Percentiles rank a stretch among this genome's conserved stretches.
These are phyloP conservation scores for Noctua comes DNA, from an alignment of 2,888 invertebrate species.

Conservation along the genomic window DNA sequence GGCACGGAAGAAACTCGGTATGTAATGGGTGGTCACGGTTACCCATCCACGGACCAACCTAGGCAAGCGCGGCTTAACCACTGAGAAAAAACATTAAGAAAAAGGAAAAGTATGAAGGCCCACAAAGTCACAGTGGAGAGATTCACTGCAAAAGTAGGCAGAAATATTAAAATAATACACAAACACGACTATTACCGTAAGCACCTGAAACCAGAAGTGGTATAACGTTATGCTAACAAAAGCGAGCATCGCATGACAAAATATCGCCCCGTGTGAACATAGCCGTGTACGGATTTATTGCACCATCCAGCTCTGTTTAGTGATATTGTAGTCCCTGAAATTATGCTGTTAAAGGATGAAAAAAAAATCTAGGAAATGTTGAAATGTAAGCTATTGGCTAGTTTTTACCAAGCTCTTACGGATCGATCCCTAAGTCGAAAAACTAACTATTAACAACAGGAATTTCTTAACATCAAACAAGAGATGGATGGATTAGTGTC, in stretches of 20 bases:
- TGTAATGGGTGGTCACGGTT: too few species aligned
- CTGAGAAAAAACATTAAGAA: neutral
- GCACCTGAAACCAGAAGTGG: slow-evolving; percentile 9
- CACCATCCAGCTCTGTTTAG: slow-evolving; percentile 36
- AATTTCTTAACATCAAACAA: neutral
- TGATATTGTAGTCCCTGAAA: slow-evolving; percentile 41
- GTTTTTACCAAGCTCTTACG: neutral
- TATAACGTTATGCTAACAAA: slow-evolving; percentile 36
- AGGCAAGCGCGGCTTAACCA: too few species aligned
- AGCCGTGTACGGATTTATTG: slow-evolving; percentile 41
- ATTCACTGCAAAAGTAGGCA: neutral
- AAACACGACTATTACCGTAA: neutral
- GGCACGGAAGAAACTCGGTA: too few species aligned
- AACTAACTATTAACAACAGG: neutral
- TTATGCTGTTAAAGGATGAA: slow-evolving; percentile 36
- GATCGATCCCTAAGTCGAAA: neutral
- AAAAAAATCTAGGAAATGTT: neutral
- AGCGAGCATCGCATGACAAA: slow-evolving; percentile 21
- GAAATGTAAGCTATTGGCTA: neutral
- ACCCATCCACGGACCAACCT: too few species aligned
- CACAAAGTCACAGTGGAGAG: neutral
- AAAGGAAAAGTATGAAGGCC: neutral
- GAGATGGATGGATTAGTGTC: neutral
- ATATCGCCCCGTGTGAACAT: slow-evolving; percentile 28
- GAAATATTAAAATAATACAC: slow-evolving; percentile 1